Percentiles rank a stretch among this genome's conserved stretches.
Evolutionary conservation across 92 coral and sea anemone genomes (phyloP).

Genomic region (Epizoanthus rinbou): DNA sequence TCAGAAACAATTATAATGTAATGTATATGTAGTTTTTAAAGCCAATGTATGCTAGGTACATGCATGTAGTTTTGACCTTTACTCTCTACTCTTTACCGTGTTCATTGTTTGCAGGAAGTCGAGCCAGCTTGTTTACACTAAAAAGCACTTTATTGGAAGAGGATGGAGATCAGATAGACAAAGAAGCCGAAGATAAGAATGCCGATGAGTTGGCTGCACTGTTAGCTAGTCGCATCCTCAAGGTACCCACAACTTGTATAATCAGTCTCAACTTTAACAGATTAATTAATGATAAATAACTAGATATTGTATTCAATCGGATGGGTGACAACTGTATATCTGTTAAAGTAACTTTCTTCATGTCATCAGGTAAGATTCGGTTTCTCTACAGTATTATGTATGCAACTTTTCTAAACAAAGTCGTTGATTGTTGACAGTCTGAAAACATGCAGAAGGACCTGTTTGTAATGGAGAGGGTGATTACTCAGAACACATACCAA

Average conservation of each 20-base stretch:
- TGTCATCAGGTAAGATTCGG: background rate
- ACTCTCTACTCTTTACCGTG: background rate
- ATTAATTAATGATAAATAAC: slow-evolving; percentile 18
- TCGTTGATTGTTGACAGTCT: slow-evolving; percentile 60
- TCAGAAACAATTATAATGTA: no score
- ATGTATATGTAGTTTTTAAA: background rate
- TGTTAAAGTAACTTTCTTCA: background rate
- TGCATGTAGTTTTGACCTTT: background rate
- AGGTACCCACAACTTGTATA: slow-evolving; percentile 40
- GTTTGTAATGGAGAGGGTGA: slow-evolving; percentile 92
- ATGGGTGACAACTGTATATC: no score
- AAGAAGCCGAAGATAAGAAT: slow-evolving; percentile 55
- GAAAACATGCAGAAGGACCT: slow-evolving; percentile 85
- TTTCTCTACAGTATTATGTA: background rate
- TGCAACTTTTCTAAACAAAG: background rate
- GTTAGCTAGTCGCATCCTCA: slow-evolving; percentile 70
- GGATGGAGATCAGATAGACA: slow-evolving; percentile 62
- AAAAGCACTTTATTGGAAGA: slow-evolving; percentile 78
- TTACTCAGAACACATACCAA: slow-evolving; percentile 87
- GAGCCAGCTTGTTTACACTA: slow-evolving; percentile 89
- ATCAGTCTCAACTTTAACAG: background rate
- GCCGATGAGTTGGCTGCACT: slow-evolving; percentile 70
- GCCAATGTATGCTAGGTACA: no score
- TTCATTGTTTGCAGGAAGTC: slow-evolving; percentile 61
- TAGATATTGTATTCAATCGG: no score